These are phyloP conservation scores for Chaenocephalus aceratus DNA, from an alignment of 2,113 vertebrate species.

Conservation along the genomic window DNA sequence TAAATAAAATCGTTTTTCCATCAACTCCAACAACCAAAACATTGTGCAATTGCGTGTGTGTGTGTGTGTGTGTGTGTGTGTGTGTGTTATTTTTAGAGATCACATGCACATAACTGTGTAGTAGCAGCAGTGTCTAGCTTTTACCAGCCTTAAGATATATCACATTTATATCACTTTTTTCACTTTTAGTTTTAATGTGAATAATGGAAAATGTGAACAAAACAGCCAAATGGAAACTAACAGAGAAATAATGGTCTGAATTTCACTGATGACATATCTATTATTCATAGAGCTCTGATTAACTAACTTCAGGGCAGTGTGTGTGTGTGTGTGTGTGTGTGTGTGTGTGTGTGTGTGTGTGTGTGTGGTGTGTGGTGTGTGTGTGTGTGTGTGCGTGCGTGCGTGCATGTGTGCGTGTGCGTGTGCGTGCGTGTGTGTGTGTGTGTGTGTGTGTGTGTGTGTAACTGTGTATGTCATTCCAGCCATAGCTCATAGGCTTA, in stretches of 20 bases:
- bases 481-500: no score
- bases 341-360: slow-evolving; percentile 12
- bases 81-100: no score
- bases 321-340: neutral
- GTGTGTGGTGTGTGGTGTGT: slow-evolving; percentile 4
- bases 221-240: slow-evolving; percentile 11
- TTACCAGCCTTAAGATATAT: no score
- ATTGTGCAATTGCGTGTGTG: no score
- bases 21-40: no score
- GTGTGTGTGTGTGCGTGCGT: neutral
- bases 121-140: neutral
- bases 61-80: no score
- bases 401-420: no score
- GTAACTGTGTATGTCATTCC: neutral
- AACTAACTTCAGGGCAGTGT: slow-evolving; percentile 8
- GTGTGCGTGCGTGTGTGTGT: no score
- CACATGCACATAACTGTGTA: no score
- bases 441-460: slow-evolving; percentile 10
- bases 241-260: slow-evolving; percentile 7
- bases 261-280: slow-evolving; percentile 28
- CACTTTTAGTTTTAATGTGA: no score
- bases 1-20: no score
- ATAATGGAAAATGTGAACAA: neutral
- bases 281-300: slow-evolving; percentile 9
- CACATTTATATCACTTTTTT: no score